These are phyloP conservation scores for Peromyscus aztecus DNA, from an alignment of 2,797 vertebrate genomes.

Conservation along the genomic window DNA sequence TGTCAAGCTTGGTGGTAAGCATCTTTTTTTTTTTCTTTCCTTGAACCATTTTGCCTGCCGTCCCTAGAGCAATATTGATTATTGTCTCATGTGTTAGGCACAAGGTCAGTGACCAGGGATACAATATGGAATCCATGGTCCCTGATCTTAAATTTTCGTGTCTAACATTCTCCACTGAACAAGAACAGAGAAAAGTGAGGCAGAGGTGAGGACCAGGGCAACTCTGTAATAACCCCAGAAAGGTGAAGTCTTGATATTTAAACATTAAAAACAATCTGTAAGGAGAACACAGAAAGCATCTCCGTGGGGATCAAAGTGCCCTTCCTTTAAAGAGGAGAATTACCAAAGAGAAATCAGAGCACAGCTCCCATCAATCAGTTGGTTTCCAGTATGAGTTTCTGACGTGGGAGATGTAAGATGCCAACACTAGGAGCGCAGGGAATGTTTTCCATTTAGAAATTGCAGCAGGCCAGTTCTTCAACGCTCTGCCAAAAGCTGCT, in stretches of 20 bases:
- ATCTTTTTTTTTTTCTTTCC: background rate
- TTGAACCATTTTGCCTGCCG: background rate
- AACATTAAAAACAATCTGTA: background rate
- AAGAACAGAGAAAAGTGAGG: background rate
- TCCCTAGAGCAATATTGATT: background rate
- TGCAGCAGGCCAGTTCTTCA: background rate
- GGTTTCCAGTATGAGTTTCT: slow-evolving; percentile 3
- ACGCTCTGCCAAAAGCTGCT: background rate
- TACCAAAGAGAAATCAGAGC: background rate
- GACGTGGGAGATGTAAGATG: background rate
- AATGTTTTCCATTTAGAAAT: slow-evolving; percentile 39
- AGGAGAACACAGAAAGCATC: background rate
- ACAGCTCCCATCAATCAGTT: background rate
- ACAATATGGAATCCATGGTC: background rate
- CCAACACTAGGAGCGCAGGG: background rate
- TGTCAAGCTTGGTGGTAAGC: background rate
- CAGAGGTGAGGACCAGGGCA: background rate
- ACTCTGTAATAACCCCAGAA: background rate
- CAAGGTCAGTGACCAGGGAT: background rate
- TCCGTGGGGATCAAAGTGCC: background rate
- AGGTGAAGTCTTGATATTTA: background rate
- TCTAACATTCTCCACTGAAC: background rate
- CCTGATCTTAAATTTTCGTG: background rate
- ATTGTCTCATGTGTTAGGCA: background rate
- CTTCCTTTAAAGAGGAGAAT: background rate